Base-by-base conservation (phyloP, 2,113 vertebrate genomes). In the Rhodinocichla rosea region DNA sequence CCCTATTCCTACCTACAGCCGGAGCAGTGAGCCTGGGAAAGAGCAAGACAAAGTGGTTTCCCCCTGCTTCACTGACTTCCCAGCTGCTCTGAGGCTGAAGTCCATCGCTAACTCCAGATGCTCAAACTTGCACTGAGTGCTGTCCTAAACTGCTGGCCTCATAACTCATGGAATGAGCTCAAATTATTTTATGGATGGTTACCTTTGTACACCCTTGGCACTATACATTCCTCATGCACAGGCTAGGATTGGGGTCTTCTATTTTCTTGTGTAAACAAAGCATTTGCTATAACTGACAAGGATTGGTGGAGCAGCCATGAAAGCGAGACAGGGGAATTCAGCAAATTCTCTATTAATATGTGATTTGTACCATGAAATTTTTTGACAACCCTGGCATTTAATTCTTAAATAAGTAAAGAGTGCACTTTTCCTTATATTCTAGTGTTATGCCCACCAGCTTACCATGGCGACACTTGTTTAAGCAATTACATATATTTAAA, bases 131-230 rank as follows among this genome's bases (percentile, higher is more conserved):
- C n/a, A 20, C 63, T 3, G 50, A 92, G 82, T 21, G 56, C 69
- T 91, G 39, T 60, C 93, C 70, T 85, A 67, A 77, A 67, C 78
- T 83, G 39, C 71, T 5, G 24, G 78, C 67, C 5, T 3, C 60
- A 32, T 68, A 95, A 87, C 67, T 85, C 74, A 63, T 83, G 88
- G 82, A 90, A 92, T 87, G 78, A 88, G 63, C 78, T 95, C 70
- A 59, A 40, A 88, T 85, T 88, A 70, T 94, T 88, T 91, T 94
- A 95, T 88, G 87, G 95, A 63, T 95, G 93, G 75, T 94, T 97
- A 90, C 67, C 67, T 92, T 80, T 91, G 70, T 92, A 76, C 56
- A 83, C 71, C 83, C 82, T 94, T 96, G 90, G 85, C 67, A 86
- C 63, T 59, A 55, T 42, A 40, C 85, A 67, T 96, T 95, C 90